phyloP scores from a whole-genome alignment of 2,797 vertebrate genomes.

The Platyrinchus mystaceus region DNA sequence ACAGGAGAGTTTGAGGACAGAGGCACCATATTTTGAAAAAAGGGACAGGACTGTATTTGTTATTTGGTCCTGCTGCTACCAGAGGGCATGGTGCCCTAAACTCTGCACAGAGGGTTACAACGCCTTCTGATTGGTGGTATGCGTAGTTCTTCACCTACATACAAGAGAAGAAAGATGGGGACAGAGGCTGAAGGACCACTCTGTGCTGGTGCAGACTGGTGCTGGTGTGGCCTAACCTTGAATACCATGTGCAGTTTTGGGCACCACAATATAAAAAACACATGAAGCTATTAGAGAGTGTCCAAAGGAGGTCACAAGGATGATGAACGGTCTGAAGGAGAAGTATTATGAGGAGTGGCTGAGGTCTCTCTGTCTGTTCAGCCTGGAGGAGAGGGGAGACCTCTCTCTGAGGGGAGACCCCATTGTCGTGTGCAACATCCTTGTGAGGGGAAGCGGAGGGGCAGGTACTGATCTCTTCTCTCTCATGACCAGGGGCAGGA shows the following conservation, averaged over 20 bases:
- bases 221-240: not conserved
- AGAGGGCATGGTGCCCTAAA: not conserved
- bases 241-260: not conserved
- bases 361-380: not conserved
- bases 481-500: not conserved
- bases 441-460: not conserved
- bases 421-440: no score
- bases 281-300: not conserved
- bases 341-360: rapidly evolving
- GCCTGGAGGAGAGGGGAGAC: not conserved
- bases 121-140: not conserved
- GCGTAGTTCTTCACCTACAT: not conserved
- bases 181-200: not conserved
- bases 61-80: not conserved
- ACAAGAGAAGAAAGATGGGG: not conserved
- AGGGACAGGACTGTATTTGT: not conserved
- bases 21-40: not conserved
- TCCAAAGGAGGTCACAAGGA: not conserved
- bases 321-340: not conserved
- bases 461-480: not conserved
- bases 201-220: not conserved
- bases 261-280: not conserved
- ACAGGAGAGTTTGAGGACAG: not conserved
- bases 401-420: not conserved
- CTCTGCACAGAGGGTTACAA: not conserved